phyloP scores from a whole-genome alignment of 2,888 invertebrate genomes.

The Lutraria lutraria region DNA sequence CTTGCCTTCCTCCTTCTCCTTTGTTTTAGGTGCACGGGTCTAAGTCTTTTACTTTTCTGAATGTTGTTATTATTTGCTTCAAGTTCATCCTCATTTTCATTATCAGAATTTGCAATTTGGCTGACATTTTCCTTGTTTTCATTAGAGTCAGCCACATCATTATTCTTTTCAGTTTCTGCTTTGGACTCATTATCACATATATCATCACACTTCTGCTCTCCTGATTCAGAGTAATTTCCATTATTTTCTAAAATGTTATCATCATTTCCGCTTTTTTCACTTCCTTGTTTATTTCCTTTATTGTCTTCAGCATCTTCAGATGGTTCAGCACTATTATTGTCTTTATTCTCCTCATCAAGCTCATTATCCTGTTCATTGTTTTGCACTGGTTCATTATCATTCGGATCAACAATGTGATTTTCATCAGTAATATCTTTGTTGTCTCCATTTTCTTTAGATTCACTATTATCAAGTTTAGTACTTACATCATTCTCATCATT shows the following conservation, averaged over 20 bases:
- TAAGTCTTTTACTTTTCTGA: slow-evolving; percentile 1
- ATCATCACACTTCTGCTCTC: neutral
- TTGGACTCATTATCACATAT: neutral
- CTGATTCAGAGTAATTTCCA: neutral
- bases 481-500: slow-evolving; percentile 28
- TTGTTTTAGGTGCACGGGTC: slow-evolving; percentile 19
- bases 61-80: neutral
- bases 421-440: too few relatives aligned
- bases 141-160: neutral
- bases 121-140: neutral
- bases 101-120: slow-evolving; percentile 13
- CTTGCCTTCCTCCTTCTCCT: slow-evolving; percentile 50
- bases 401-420: neutral
- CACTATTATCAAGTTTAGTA: neutral
- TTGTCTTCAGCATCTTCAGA: neutral
- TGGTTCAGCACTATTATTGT: slow-evolving; percentile 12
- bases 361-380: neutral
- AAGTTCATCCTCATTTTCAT: neutral
- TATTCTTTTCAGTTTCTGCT: neutral
- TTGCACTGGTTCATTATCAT: neutral
- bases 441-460: slow-evolving; percentile 12
- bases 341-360: slow-evolving; percentile 1
- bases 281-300: neutral
- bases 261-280: neutral
- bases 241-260: neutral